Evolutionary conservation across 2,113 vertebrate species (phyloP), one percentile per base, ranked within the genome.

Genomic region (Mohoua ochrocephala): DNA sequence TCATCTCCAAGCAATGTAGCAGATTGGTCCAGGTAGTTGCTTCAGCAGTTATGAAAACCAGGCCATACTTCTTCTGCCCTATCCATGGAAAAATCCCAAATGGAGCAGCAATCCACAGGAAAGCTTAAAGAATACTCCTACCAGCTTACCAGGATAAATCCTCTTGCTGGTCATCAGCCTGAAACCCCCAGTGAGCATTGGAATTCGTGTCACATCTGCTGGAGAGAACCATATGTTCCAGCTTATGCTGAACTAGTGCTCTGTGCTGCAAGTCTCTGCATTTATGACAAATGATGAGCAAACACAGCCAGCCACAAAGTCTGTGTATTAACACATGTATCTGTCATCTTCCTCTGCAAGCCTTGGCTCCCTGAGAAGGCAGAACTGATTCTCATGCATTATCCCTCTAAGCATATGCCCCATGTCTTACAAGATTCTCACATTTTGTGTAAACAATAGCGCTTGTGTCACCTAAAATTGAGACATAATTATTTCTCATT

Each of bases 401-500:
- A 85, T 86, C 78, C 39, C 54, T 80, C 54, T 26, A 59, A 84
- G 75, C 96, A 93, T 84, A 94, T 56, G 93, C 79, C 90, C 67
- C 64, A n/a, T 41, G 47, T 91, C 93, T 88, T 86, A 71, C 52
- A 73, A 77, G 70, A 83, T 54, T 94, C 57, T 65, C 78, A 88
- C 63, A 73, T 68, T 94, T 81, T 81, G 31, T 79, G 64, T 86
- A 88, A 93, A 95, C 87, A 94, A 86, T 65, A 80, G 84, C 70
- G 86, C 52, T 96, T 45, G 45, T 91, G 82, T 63, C 84, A 85
- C 75, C 91, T 91, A 50, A 87, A 88, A 91, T 4, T 50, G 35
- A 94, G 68, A 69, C 50, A 22, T 42, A 85, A 85, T 95, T 69
- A 84, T 93, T 90, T 83, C 75, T 92, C 52, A 88, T 95, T 86